Percentiles rank a stretch among this genome's conserved stretches.
Evolutionary conservation across 37 sponge, comb jelly and placozoan genomes (phyloP).

Genomic region (Spongilla lacustris): DNA sequence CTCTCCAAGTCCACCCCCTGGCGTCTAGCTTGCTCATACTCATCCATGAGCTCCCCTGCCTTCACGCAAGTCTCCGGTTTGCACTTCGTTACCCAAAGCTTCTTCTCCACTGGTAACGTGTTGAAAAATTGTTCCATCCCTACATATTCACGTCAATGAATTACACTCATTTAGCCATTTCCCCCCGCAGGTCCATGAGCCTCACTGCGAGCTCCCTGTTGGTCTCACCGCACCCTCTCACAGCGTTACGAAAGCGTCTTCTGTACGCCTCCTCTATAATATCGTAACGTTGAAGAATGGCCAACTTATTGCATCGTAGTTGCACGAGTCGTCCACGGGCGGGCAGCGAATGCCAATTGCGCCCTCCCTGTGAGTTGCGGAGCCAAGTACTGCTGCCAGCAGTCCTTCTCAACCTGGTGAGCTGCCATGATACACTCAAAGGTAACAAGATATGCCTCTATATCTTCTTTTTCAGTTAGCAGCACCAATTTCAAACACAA

Average conservation of each 20-base stretch:
- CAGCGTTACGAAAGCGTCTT: neutral
- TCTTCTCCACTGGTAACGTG: neutral
- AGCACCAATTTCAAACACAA: too few relatives aligned
- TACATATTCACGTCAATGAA: too few relatives aligned
- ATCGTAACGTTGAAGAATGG: slow-evolving; percentile 22
- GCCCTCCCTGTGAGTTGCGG: slow-evolving; percentile 28
- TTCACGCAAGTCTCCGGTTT: neutral
- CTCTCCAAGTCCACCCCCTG: neutral
- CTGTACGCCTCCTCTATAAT: slow-evolving; percentile 33
- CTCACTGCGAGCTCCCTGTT: too few relatives aligned
- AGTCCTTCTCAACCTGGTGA: neutral
- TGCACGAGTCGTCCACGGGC: neutral
- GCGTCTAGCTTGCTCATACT: neutral
- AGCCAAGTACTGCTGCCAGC: slow-evolving; percentile 13
- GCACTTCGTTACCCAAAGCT: neutral
- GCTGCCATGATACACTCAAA: slow-evolving; percentile 31
- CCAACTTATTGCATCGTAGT: slow-evolving; percentile 8
- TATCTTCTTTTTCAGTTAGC: slow-evolving; percentile 12
- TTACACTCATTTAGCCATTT: too few relatives aligned
- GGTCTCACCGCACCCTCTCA: too few relatives aligned
- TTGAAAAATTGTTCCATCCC: neutral
- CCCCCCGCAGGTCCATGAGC: too few relatives aligned
- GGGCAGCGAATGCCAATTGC: slow-evolving; percentile 24
- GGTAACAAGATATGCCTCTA: slow-evolving; percentile 18
- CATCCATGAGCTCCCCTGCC: neutral